Base-by-base conservation (phyloP, 2,797 vertebrate genomes). In the Loriculus beryllinus region DNA sequence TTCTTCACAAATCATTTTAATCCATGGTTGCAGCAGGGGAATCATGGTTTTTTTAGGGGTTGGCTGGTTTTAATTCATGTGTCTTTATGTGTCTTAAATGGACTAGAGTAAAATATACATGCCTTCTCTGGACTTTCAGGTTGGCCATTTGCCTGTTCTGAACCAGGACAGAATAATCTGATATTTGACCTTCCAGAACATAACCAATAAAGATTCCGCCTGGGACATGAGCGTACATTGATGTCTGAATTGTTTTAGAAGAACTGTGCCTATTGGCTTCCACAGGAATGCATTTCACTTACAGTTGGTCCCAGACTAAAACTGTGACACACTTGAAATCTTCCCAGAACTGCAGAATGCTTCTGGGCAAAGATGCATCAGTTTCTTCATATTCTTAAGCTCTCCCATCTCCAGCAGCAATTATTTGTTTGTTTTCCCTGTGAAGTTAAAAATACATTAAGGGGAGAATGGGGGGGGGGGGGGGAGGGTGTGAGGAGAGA, bases 341-440 rank as follows among this genome's bases (percentile, higher is more conserved):
- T 82, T 77, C 48, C 49, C 64, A 63, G 60, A 82, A 87, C 11
- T 74, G 31, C n/a, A 76, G 39, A 59, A 68, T 78, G 40, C 54
- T 78, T 84, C 67, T 49, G 23, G 54, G 29, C 16, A 59, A 74
- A 64, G n/a, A 63, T 48, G 26, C 56, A 82, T 23, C 43, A 74
- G 45, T 71, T 92, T 69, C n/a, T 91, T 82, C 52, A 43, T 37
- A 60, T 60, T 87, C 52, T 92, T 90, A 65, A 77, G 23, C 33
- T 89, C 56, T 85, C 56, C 63, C 40, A 67, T 80, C 25, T 80
- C 64, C 48, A 67, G 60, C 51, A 83, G 52, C 20, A 70, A n/a
- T 57, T 82, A 42, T 31, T 54, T 29, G 26, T 26, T 76, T 47
- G 79, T 67, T 72, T 59, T 26, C 35, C 28, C 63, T 85, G 22